These are phyloP conservation scores for Macrophya annulata DNA, from an alignment of 2,888 invertebrate species.

Conservation along the genomic window DNA sequence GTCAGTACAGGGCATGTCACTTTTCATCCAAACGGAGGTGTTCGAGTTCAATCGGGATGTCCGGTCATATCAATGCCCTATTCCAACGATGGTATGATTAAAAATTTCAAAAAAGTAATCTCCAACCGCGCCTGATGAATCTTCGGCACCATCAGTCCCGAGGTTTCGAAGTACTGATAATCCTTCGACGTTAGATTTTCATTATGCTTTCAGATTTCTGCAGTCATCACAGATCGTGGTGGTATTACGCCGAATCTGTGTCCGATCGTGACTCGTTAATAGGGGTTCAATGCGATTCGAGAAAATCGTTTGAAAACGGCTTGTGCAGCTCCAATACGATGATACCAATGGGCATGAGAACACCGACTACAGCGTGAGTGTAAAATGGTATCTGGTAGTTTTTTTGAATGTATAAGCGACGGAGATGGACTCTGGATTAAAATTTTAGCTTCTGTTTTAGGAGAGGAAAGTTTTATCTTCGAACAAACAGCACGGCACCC, in stretches of 20 bases:
- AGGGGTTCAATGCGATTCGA: constrained; percentile 60
- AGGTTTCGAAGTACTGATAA: not conserved
- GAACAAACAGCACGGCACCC: constrained; percentile 62
- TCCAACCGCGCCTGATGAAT: not conserved
- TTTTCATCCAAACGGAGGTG: constrained; percentile 81
- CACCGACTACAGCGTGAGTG: constrained; percentile 26
- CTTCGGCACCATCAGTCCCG: not conserved
- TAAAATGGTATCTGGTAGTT: not conserved
- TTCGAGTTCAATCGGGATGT: constrained; percentile 81
- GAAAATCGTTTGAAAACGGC: constrained; percentile 35
- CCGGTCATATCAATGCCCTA: not conserved
- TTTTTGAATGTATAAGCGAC: too few species aligned
- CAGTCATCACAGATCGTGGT: constrained; percentile 81
- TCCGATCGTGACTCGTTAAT: not conserved
- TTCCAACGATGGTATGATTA: not conserved
- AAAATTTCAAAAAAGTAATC: not conserved
- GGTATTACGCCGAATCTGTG: constrained; percentile 80
- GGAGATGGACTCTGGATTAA: not conserved
- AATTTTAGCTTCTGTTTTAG: constrained; percentile 59
- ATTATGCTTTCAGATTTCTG: constrained; percentile 78
- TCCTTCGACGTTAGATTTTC: not conserved
- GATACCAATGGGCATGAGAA: constrained; percentile 62
- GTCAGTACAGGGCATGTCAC: constrained; percentile 76
- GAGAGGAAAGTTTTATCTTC: constrained; percentile 65
- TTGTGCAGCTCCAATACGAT: constrained; percentile 56